Percentiles rank a stretch among this genome's conserved stretches.
These are phyloP conservation scores for Synodontis membranacea DNA, from an alignment of 2,113 vertebrate species.

Conservation along the genomic window DNA sequence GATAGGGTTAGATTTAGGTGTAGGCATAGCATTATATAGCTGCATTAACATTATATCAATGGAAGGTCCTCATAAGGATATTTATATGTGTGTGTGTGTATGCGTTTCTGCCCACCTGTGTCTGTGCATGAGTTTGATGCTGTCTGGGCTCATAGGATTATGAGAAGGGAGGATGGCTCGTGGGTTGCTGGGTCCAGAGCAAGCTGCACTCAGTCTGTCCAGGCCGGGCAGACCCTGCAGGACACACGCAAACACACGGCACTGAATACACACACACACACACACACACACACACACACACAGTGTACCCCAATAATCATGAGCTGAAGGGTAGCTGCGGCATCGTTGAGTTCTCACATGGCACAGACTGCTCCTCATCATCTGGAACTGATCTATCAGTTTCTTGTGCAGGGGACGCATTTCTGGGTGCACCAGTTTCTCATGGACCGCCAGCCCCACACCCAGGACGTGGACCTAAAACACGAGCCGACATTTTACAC, in stretches of 20 bases:
- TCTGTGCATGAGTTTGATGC: conserved; percentile 87
- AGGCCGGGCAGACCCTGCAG: conserved; percentile 89
- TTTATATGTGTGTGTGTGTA: not conserved
- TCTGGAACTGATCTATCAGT: conserved; percentile 97
- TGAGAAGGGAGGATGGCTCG: conserved; percentile 83
- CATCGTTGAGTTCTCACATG: conserved; percentile 76
- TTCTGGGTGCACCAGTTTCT: conserved; percentile 96
- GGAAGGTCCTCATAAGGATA: not conserved
- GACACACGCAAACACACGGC: conserved; percentile 61
- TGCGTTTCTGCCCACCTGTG: conserved; percentile 80
- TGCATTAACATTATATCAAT: not conserved
- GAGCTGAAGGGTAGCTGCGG: not conserved
- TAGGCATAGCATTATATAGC: not conserved
- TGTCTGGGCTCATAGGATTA: conserved; percentile 89
- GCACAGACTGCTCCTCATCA: conserved; percentile 95
- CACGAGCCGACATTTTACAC: not conserved
- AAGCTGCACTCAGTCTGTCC: conserved; percentile 82
- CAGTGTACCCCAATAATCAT: not conserved
- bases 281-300: conserved; percentile 14
- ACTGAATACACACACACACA: conserved; percentile 8
- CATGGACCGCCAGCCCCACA: conserved; percentile 91
- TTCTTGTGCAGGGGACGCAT: conserved; percentile 99
- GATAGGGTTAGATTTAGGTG: not conserved
- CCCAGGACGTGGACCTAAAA: conserved; percentile 89
- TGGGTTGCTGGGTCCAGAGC: conserved; percentile 78